Conservation (phyloP, 2,797 vertebrate species). For the Mycteria americana region DNA sequence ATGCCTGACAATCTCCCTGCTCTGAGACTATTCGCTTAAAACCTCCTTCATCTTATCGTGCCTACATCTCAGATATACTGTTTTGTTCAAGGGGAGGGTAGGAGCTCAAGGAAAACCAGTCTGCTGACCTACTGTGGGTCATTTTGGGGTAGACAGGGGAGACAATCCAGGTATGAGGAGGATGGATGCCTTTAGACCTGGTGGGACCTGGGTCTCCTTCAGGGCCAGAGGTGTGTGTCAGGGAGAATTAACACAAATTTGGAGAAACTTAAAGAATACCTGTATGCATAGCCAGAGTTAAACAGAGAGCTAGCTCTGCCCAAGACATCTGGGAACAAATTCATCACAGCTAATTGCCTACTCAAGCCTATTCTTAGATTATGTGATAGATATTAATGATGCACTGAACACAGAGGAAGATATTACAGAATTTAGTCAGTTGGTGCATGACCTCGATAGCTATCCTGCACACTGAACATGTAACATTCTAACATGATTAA, state of each 20-base stretch:
- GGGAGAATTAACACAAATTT: neutral
- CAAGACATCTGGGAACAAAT: neutral
- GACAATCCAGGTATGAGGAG: neutral
- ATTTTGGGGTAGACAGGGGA: neutral
- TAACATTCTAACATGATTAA: neutral
- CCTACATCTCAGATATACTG: neutral
- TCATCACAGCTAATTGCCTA: neutral
- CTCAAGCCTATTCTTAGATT: neutral
- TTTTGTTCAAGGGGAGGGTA: neutral
- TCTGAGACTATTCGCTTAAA: neutral
- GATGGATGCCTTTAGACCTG: neutral
- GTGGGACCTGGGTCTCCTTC: neutral
- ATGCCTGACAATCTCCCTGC: neutral
- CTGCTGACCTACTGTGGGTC: neutral
- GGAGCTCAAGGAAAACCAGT: neutral
- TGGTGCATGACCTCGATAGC: neutral
- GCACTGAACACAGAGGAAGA: neutral
- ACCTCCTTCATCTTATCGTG: neutral
- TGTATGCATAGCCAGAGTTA: neutral
- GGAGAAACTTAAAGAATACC: neutral
- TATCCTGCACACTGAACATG: neutral
- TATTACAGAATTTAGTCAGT: neutral
- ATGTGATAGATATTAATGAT: neutral
- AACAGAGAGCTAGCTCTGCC: neutral
- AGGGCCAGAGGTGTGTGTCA: neutral